Conservation (phyloP, 2,797 vertebrate genomes). For the Rhinogobio ventralis region DNA sequence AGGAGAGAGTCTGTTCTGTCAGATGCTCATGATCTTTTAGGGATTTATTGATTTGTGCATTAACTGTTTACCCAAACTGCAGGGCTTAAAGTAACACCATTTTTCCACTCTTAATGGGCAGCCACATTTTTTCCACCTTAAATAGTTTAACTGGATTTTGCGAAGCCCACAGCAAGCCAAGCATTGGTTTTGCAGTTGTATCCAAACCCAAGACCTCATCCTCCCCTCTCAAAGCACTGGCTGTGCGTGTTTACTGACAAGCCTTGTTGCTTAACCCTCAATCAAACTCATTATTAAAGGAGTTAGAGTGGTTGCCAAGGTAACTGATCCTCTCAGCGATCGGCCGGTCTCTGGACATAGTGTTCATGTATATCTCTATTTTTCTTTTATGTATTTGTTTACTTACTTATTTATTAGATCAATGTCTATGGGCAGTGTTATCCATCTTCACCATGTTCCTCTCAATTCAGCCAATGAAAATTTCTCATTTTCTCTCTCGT, state of each 20-base stretch:
- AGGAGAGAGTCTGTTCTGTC: conserved; percentile 23
- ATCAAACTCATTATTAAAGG: conserved; percentile 37
- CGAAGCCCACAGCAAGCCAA: background rate
- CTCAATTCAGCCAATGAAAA: background rate
- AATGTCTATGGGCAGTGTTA: background rate
- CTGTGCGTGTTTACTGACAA: conserved; percentile 20
- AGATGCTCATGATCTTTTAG: conserved; percentile 2
- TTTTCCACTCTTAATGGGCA: conserved; percentile 22
- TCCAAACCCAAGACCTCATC: background rate
- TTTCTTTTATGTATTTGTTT: conserved; percentile 33
- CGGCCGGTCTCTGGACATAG: background rate
- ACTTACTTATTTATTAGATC: conserved; percentile 21
- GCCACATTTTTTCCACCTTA: background rate
- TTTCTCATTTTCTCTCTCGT: background rate
- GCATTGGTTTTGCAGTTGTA: conserved; percentile 7
- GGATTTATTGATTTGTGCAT: conserved; percentile 38
- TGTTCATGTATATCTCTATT: background rate
- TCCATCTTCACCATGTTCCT: background rate
- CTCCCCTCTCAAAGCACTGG: background rate
- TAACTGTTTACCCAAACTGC: conserved; percentile 3
- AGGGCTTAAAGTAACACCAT: background rate
- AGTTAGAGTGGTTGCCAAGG: conserved; percentile 38
- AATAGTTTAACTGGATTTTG: background rate
- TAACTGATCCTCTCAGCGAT: conserved; percentile 29
- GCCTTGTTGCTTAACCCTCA: conserved; percentile 38